These are phyloP conservation scores for Oreotragus oreotragus DNA, from an alignment of 2,113 vertebrate genomes.

Conservation along the genomic window DNA sequence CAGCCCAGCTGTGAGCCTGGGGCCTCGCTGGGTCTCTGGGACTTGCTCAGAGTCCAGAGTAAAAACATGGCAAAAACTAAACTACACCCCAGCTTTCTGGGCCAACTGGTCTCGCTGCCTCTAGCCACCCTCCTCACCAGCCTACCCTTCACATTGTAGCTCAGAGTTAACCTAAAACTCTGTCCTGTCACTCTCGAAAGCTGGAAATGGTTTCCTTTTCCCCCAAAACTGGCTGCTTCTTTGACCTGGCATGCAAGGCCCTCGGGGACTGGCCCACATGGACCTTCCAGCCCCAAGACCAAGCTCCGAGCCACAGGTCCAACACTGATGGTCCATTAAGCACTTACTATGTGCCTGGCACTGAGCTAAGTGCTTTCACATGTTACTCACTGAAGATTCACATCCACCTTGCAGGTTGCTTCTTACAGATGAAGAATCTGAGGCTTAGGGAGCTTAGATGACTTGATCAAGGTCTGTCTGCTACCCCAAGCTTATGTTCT, in stretches of 20 bases:
- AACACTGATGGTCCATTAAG: not conserved
- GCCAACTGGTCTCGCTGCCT: not conserved
- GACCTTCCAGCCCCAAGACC: not conserved
- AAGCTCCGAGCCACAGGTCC: not conserved
- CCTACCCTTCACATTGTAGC: not conserved
- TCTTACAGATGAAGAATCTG: not conserved
- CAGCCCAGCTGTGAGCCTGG: not conserved
- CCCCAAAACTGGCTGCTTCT: not conserved
- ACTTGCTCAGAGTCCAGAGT: not conserved
- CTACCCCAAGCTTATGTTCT: not conserved
- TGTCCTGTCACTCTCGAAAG: not conserved
- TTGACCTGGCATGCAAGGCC: not conserved
- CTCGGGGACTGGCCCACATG: not conserved
- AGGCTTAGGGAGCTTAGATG: not conserved
- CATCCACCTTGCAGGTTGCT: not conserved
- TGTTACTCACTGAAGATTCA: not conserved
- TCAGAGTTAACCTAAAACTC: not conserved
- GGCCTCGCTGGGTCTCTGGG: not conserved
- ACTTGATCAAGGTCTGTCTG: not conserved
- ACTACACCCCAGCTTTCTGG: not conserved
- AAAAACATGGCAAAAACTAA: not conserved
- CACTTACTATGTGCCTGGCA: not conserved
- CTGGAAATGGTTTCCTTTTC: not conserved
- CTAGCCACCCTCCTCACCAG: not conserved
- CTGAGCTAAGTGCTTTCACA: not conserved